phyloP scores from a whole-genome alignment of 2,797 vertebrate genomes.

The Remorina albescens region DNA sequence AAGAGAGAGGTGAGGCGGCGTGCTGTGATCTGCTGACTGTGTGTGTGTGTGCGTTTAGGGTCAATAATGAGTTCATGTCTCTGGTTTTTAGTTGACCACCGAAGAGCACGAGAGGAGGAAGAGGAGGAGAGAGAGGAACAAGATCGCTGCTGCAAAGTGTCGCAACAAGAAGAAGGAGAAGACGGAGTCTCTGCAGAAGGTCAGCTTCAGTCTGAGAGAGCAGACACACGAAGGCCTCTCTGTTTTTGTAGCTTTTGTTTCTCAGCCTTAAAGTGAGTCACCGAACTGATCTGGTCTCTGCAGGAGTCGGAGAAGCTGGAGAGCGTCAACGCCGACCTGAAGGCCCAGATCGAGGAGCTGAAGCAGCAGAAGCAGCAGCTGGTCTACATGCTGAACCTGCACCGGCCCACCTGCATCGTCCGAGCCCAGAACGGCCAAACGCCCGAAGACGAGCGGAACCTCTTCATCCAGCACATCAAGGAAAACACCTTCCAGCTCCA shows the following conservation, averaged over 20 bases:
- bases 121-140: conserved; percentile 94
- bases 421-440: conserved; percentile 94
- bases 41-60: no score
- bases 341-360: conserved; percentile 96
- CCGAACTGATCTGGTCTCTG: neutral
- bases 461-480: conserved; percentile 97
- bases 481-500: conserved; percentile 91
- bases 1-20: conserved; percentile 76
- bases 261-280: no score
- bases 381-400: conserved; percentile 98
- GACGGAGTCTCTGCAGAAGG: conserved; percentile 94
- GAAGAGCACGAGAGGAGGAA: conserved; percentile 92
- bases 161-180: conserved; percentile 98
- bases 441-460: conserved; percentile 96
- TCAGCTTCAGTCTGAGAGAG: conserved; percentile 54
- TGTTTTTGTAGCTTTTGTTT: no score
- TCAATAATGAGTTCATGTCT: no score
- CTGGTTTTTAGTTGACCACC: conserved; percentile 74
- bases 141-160: conserved; percentile 96
- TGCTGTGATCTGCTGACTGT: neutral
- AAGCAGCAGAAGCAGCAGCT: conserved; percentile 98
- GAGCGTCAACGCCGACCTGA: conserved; percentile 92
- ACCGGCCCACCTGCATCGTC: conserved; percentile 97
- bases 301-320: conserved; percentile 98
- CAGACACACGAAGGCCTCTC: no score